Evolutionary conservation across 2,113 vertebrate genomes (phyloP), one percentile per base, ranked within the genome.

Genomic region (Tychaedon coryphoeus): DNA sequence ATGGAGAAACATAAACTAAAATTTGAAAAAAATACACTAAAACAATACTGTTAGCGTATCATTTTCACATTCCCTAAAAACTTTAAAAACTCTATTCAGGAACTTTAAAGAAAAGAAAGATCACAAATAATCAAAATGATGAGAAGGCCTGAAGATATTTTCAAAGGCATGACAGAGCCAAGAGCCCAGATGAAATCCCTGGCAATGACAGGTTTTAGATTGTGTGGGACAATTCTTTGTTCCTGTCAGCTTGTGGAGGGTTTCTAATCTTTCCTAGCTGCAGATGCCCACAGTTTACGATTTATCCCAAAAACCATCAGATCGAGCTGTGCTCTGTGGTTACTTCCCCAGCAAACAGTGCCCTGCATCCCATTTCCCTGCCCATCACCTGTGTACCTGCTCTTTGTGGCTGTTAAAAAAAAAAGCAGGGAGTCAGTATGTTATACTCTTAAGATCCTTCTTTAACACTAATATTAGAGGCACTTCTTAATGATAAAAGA

Each of bases 51-150:
- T 64, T 78, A 62, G 19, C 29, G 70, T 31, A 92, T 72, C 45
- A 38, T 86, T 94, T 95, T 93, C 89, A 95, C 74, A 88, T 81
- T 62, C 20, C 40, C 29, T 56, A 11, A 47, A 93, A 95, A 92
- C 48, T 69, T 85, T 51, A 90, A 84, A 47, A 94, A 54, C 45
- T 73, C 26, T 76, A 10, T 61, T 95, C 19, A 40, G 69, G 83
- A 92, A 47, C 73, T 77, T 94, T 75, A 88, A 95, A 92, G 82
- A 75, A 94, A 96, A 91, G 62, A n/a, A 86, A 90, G 38, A 79
- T 91, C 69, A 79, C 58, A 95, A 93, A 60, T 82, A 93, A 96
- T 42, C 50, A 77, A 92, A 62, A 65, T 60, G n/a, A 96, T 81
- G 67, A 23, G 76, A 95, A 93, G 9, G 77, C 73, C 81, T 82